phyloP scores from a whole-genome alignment of 2,797 vertebrate genomes.

The Galaxias olidus region DNA sequence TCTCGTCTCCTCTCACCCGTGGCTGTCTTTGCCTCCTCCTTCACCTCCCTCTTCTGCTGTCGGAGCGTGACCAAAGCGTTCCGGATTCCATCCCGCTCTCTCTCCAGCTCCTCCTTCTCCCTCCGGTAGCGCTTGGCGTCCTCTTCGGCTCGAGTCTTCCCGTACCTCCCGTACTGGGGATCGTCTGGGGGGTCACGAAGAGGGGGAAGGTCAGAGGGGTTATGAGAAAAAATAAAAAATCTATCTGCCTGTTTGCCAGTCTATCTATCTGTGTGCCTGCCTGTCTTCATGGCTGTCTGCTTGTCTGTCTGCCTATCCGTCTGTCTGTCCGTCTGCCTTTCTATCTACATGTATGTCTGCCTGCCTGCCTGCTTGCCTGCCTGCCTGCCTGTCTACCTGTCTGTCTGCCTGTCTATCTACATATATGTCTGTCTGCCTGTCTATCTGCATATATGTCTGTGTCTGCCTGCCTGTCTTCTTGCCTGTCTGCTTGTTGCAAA shows the following conservation, averaged over 20 bases:
- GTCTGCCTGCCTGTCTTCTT: background rate
- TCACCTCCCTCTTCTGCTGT: constrained; percentile 85
- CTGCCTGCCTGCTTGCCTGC: background rate
- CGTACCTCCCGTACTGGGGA: constrained; percentile 90
- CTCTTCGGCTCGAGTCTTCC: constrained; percentile 94
- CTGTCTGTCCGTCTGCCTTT: background rate
- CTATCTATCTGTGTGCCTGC: too few species aligned
- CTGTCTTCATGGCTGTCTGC: background rate
- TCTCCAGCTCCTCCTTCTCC: constrained; percentile 91
- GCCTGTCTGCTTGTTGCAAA: too few species aligned
- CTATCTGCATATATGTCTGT: background rate
- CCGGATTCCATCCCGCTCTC: constrained; percentile 84
- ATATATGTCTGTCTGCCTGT: too few species aligned
- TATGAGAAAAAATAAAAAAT: constrained; percentile 62
- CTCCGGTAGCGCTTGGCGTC: constrained; percentile 88
- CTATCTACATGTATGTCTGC: background rate
- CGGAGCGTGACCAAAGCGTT: constrained; percentile 79
- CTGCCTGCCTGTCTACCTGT: background rate
- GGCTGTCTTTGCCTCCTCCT: constrained; percentile 82
- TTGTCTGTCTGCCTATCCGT: background rate
- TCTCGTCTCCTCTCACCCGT: constrained; percentile 71
- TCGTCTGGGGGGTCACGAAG: constrained; percentile 69
- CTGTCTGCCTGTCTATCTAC: too few species aligned
- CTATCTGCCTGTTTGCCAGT: constrained; percentile 3
- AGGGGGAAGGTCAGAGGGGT: constrained; percentile 56